Base-by-base conservation (phyloP, 2,888 invertebrate genomes). In the Machimus rusticus region DNA sequence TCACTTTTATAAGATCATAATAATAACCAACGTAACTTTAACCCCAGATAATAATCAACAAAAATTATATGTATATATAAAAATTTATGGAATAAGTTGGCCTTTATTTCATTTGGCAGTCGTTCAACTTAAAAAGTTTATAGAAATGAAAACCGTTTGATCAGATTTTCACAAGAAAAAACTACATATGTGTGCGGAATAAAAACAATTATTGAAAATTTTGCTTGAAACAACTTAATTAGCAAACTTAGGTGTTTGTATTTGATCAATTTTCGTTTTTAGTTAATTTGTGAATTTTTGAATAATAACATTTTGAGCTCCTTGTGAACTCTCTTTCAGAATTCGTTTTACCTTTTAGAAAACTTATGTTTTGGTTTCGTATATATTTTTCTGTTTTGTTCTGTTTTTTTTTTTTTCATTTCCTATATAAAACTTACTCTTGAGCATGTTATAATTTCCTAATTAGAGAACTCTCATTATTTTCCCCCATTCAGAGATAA, bases 171-270 rank as follows among this genome's bases (percentile, higher is more conserved):
- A 14, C 14, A 12, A 5, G 9, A 43, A 12, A 43, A 43, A 43
- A 43, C 0, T 43, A 3, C n/a, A n/a, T 12, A 43, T 43, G 8
- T 43, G 2, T 43, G 43, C 39, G 39, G 39, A 39, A 43, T 43
- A 6, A 34, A 34, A 34, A 34, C 6, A 39, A 39, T 39, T 39
- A 12, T 0, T 51, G 37, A 8, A 34, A 31, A 28, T 57, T 85
- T 85, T 85, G 85, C 85, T 85, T 85, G 74, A 85, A 85, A 85
- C 74, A 85, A 85, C 23, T 39, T 6, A 6, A 31, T 74, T 85
- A 85, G 74, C 74, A 12, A 43, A 85, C 23, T 74, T 85, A 74
- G 85, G 74, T 74, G 85, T 74, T 85, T 85, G 74, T 43, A 85
- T 74, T 43, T 85, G 28, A 74, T 43, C 46, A 85, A 74, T 85